Evolutionary conservation across 2,113 vertebrate genomes (phyloP).

Genomic region (Phyllopteryx taeniolatus): DNA sequence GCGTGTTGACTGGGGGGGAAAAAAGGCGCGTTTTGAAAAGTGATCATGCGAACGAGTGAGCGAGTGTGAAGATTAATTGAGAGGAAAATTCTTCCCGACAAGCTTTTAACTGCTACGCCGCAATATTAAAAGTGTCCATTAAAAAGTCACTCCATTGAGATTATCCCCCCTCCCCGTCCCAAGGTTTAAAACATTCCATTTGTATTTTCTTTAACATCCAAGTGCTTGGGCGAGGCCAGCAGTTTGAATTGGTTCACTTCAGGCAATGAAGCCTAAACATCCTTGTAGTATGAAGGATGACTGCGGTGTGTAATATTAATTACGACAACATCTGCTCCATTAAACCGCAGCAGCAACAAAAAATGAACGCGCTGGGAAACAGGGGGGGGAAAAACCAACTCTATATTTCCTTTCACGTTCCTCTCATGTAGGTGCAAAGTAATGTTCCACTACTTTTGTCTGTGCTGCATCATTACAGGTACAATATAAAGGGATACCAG

Average conservation of each 20-base stretch:
- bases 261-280: conserved; percentile 18
- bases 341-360: conserved; percentile 11
- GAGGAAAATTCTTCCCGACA: conserved; percentile 41
- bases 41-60: conserved; percentile 45
- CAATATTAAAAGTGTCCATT: conserved; percentile 47
- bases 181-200: conserved; percentile 27
- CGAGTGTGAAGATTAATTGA: conserved; percentile 50
- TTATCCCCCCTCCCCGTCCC: conserved; percentile 13
- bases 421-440: neutral
- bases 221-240: conserved; percentile 9
- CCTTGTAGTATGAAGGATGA: conserved; percentile 24
- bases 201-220: conserved; percentile 34
- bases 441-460: neutral
- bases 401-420: neutral
- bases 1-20: conserved; percentile 14
- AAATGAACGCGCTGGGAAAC: conserved; percentile 12
- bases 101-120: conserved; percentile 48
- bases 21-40: conserved; percentile 35
- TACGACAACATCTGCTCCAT: conserved; percentile 35
- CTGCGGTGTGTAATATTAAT: conserved; percentile 35
- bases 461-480: neutral
- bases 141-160: conserved; percentile 47
- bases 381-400: conserved; percentile 1
- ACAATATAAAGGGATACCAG: too few relatives aligned
- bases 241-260: conserved; percentile 14